Evolutionary conservation across 1,140 invertebrate genomes (phyloP).

Genomic region (Trichonephila inaurata): DNA sequence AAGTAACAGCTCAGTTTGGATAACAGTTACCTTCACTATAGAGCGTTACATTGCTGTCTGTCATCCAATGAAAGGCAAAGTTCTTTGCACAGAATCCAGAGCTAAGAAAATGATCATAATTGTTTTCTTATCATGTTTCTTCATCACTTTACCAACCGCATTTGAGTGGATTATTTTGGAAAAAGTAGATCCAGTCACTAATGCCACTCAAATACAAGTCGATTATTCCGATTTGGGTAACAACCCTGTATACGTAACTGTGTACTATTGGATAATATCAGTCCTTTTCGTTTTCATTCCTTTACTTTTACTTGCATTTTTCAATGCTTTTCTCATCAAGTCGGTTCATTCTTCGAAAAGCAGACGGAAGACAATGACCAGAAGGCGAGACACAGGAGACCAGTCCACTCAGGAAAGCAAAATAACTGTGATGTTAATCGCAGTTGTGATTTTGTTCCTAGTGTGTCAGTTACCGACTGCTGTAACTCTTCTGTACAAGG

Average conservation of each 20-base stretch:
- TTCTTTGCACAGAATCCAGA: constrained; percentile 85
- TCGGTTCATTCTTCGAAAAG: constrained; percentile 85
- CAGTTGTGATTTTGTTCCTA: constrained; percentile 88
- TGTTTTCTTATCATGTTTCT: constrained; percentile 85
- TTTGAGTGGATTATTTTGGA: constrained; percentile 84
- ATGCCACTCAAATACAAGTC: constrained; percentile 49
- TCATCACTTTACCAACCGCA: constrained; percentile 85
- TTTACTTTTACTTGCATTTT: constrained; percentile 85
- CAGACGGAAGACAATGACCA: constrained; percentile 83
- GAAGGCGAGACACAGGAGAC: constrained; percentile 78
- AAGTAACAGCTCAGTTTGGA: constrained; percentile 88
- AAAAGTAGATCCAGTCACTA: constrained; percentile 78
- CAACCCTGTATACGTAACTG: constrained; percentile 83
- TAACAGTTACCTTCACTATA: constrained; percentile 89
- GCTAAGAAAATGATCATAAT: constrained; percentile 83
- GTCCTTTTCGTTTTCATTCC: constrained; percentile 86
- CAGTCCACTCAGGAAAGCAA: constrained; percentile 85
- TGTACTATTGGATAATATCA: constrained; percentile 87
- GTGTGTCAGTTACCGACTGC: constrained; percentile 88
- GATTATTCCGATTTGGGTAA: constrained; percentile 80
- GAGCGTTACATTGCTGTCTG: constrained; percentile 90
- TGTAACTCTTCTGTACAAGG: constrained; percentile 82
- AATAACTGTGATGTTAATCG: constrained; percentile 88
- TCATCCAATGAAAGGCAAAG: constrained; percentile 88
- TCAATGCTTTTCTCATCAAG: constrained; percentile 87